Evolutionary conservation across 2,113 vertebrate species (phyloP).

Genomic region (Scalopus aquaticus): DNA sequence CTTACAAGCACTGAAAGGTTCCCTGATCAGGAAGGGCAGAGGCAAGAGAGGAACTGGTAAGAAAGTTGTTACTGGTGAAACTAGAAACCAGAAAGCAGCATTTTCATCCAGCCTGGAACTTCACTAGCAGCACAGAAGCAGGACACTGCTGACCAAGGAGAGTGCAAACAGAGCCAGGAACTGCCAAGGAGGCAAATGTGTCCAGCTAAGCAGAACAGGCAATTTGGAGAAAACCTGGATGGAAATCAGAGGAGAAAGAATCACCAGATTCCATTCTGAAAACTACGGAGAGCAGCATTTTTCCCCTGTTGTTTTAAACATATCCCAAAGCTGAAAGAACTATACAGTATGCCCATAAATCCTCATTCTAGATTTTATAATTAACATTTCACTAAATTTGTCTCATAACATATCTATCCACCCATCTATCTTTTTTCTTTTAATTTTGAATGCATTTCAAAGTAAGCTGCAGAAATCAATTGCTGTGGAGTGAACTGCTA

Average conservation of each 20-base stretch:
- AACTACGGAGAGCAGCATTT: not conserved
- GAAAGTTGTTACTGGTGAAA: not conserved
- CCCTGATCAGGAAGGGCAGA: not conserved
- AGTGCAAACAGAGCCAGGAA: not conserved
- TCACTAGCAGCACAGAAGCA: not conserved
- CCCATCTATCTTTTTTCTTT: not conserved
- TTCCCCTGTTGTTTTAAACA: not conserved
- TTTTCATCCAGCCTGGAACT: not conserved
- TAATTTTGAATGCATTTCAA: not conserved
- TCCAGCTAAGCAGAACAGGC: not conserved
- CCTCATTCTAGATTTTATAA: not conserved
- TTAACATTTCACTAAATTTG: not conserved
- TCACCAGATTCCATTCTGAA: not conserved
- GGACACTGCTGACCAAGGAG: not conserved
- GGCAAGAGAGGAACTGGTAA: not conserved
- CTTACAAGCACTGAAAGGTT: not conserved
- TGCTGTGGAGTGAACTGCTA: not conserved
- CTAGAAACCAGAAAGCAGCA: not conserved
- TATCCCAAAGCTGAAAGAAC: not conserved
- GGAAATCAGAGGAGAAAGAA: constrained; percentile 14
- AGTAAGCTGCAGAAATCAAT: not conserved
- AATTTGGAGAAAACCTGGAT: constrained; percentile 20
- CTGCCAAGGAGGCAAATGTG: not conserved
- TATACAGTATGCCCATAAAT: not conserved
- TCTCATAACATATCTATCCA: not conserved